Evolutionary conservation across 1,140 invertebrate genomes (phyloP), one percentile per base, ranked within the genome.

Genomic region (Trachymyrmex cornetzi): DNA sequence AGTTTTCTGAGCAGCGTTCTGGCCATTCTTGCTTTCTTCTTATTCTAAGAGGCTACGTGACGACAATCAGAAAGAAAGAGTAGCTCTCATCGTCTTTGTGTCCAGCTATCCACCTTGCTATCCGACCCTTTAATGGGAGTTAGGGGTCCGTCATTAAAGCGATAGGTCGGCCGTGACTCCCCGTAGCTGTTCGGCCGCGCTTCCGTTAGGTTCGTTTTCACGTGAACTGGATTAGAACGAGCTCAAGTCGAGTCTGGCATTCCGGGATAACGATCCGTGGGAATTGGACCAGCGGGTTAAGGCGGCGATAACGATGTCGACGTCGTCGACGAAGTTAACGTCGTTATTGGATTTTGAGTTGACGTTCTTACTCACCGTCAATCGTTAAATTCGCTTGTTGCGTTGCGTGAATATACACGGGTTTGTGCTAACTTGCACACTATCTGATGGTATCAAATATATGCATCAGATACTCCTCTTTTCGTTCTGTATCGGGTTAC

Each of bases 151-250:
- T 93, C 88, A 91, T 94, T 94, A 94, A 92, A 88, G 74, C 85
- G 90, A 74, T 89, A 94, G 92, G 93, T 94, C 93, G 93, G 89
- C 90, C 93, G 93, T 94, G 89, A 92, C 92, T 92, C 91, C 90
- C 90, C 72, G 75, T 87, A 86, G 77, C 88, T 87, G 85, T 84
- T 87, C 74, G 88, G 87, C 85, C 90, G 91, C 82, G 93, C 92
- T 94, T 94, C 93, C 94, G 93, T 93, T 93, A 92, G 92, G 71
- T 94, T 93, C 92, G 90, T 94, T 94, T 93, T 93, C 93, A 86
- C 92, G 92, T 91, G 90, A 94, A 94, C 91, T 94, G 91, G 93
- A 94, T 94, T 94, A 94, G 92, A 94, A 93, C 93, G 92, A 89
- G 92, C 85, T 88, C n/a, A 88, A 85, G 92, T 89, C 91, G 57